Evolutionary conservation across 2,113 vertebrate species (phyloP).

Genomic region (Bostrychus sinensis): DNA sequence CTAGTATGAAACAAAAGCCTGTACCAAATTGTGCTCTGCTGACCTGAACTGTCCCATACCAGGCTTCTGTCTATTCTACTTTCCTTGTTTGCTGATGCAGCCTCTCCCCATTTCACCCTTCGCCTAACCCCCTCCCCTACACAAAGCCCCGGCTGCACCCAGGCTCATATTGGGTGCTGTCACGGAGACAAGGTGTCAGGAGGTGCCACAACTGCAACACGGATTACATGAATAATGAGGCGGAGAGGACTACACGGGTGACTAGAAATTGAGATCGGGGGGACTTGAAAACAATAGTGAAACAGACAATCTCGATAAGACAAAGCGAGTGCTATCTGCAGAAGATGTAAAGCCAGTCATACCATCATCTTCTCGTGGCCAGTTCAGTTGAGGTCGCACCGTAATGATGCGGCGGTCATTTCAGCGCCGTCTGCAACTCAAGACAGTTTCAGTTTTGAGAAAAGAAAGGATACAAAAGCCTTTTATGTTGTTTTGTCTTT

Average conservation of each 20-base stretch:
- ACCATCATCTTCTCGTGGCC: conserved; percentile 17
- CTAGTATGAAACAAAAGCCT: too few relatives aligned
- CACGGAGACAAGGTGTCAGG: conserved; percentile 55
- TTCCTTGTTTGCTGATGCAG: conserved; percentile 49
- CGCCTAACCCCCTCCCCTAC: conserved; percentile 24
- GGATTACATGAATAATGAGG: conserved; percentile 69
- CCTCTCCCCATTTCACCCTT: conserved; percentile 23
- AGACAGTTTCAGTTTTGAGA: conserved; percentile 1
- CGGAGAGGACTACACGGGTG: conserved; percentile 38
- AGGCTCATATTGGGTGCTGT: conserved; percentile 32
- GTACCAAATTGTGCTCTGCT: too few relatives aligned
- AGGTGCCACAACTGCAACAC: conserved; percentile 55
- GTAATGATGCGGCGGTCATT: conserved; percentile 23
- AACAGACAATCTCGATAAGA: conserved; percentile 44
- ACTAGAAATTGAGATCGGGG: conserved; percentile 44
- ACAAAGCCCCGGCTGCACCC: conserved; percentile 13
- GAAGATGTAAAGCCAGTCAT: conserved; percentile 12
- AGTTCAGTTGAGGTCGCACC: conserved; percentile 8
- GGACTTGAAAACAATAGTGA: conserved; percentile 37
- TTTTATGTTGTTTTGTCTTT: conserved; percentile 18
- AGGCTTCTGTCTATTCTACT: too few relatives aligned
- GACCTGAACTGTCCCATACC: too few relatives aligned
- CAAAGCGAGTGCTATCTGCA: conserved; percentile 22
- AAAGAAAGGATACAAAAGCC: not conserved
- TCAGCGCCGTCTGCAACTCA: not conserved